phyloP scores from a whole-genome alignment of 2,113 vertebrate species.

The Chaenogobius annularis region DNA sequence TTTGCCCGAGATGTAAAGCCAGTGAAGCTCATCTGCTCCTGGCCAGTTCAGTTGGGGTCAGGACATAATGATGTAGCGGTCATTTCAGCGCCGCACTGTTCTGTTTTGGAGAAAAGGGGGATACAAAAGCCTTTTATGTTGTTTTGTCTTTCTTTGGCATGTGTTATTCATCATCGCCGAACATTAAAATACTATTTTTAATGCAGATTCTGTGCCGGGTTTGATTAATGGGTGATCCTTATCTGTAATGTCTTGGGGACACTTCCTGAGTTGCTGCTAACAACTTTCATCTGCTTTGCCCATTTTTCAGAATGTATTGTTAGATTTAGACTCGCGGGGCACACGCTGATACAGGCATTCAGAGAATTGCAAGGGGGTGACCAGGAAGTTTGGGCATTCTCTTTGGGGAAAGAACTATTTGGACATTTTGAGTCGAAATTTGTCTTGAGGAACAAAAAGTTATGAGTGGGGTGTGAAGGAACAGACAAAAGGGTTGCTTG shows the following conservation, averaged over 20 bases:
- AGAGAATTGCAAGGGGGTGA: not conserved
- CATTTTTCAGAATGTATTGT: conserved; percentile 11
- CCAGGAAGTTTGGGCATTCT: not conserved
- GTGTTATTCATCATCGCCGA: conserved; percentile 30
- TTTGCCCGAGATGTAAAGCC: conserved; percentile 27
- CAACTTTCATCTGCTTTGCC: conserved; percentile 29
- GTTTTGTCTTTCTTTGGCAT: conserved; percentile 18
- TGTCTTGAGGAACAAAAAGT: not conserved
- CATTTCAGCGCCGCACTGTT: not conserved
- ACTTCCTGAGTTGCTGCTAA: conserved; percentile 34
- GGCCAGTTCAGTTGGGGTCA: conserved; percentile 10
- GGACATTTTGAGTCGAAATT: not conserved
- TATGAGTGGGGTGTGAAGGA: not conserved
- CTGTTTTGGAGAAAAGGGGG: not conserved
- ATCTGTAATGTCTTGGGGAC: conserved; percentile 50
- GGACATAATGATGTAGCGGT: conserved; percentile 21
- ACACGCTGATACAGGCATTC: not conserved
- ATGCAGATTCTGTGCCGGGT: conserved; percentile 32
- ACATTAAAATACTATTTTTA: conserved; percentile 35
- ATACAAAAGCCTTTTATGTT: conserved; percentile 10
- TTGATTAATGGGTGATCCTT: conserved; percentile 47
- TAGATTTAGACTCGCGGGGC: not conserved
- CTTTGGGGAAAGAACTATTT: not conserved
- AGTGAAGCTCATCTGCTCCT: conserved; percentile 6
- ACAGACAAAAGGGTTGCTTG: not conserved